Conservation (phyloP, 1,140 invertebrate genomes). For the Himalopsyche phryganea region DNA sequence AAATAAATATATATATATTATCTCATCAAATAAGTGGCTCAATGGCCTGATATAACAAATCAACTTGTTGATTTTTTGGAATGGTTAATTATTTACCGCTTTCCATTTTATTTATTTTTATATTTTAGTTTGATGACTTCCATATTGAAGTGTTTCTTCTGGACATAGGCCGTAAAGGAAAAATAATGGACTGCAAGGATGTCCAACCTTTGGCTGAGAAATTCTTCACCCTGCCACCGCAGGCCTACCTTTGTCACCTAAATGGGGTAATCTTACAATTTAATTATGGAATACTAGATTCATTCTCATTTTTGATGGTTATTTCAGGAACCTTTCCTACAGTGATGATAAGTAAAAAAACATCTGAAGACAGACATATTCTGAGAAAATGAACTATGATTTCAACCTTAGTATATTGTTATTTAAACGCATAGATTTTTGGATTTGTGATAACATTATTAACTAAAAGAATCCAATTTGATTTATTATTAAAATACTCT, state of each 20-base stretch:
- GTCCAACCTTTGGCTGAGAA: background rate
- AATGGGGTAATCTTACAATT: background rate
- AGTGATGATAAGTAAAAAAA: background rate
- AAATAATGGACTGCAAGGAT: background rate
- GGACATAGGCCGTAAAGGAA: background rate
- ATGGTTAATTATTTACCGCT: background rate
- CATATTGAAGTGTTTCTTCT: constrained; percentile 6
- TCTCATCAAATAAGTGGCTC: background rate
- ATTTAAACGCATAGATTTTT: background rate
- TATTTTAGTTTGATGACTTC: background rate
- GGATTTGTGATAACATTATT: constrained; percentile 1
- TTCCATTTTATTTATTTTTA: background rate
- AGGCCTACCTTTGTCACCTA: constrained; percentile 5
- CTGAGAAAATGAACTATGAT: background rate
- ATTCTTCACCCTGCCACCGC: background rate
- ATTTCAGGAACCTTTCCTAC: too few species aligned
- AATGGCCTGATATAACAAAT: background rate
- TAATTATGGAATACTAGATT: background rate
- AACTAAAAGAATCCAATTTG: too few species aligned
- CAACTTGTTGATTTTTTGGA: background rate
- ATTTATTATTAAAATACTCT: too few species aligned
- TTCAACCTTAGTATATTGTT: background rate
- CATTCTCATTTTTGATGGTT: too few species aligned
- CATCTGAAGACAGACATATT: background rate
- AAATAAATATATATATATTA: background rate